phyloP scores from a whole-genome alignment of 2,888 invertebrate species.

The Rhagonycha lutea region DNA sequence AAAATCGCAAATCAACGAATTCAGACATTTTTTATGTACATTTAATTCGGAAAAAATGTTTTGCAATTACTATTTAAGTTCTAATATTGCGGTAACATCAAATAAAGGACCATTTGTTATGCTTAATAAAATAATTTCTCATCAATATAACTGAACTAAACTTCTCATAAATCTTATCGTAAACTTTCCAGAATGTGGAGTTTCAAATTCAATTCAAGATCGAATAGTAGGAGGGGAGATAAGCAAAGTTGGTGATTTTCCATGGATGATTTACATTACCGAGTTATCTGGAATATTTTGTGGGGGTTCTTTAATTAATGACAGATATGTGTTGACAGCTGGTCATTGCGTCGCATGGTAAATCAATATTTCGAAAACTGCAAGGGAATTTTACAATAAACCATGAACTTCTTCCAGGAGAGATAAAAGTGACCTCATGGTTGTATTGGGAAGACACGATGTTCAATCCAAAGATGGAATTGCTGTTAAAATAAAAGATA shows the following conservation, averaged over 20 bases:
- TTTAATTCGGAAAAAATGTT: too few relatives aligned
- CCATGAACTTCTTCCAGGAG: conserved; percentile 49
- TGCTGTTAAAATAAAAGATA: conserved; percentile 49
- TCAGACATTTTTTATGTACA: too few relatives aligned
- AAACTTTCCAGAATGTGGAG: conserved; percentile 46
- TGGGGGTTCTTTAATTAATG: conserved; percentile 61
- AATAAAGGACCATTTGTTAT: too few relatives aligned
- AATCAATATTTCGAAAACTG: neutral
- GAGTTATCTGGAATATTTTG: conserved; percentile 58
- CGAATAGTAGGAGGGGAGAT: conserved; percentile 62
- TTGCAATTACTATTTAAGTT: too few relatives aligned
- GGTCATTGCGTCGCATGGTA: conserved; percentile 65
- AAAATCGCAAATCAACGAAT: too few relatives aligned
- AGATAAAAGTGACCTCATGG: conserved; percentile 50
- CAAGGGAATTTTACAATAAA: neutral
- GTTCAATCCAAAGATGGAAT: conserved; percentile 46
- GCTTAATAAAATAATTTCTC: too few relatives aligned
- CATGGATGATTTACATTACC: conserved; percentile 61
- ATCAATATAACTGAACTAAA: too few relatives aligned
- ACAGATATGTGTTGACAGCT: conserved; percentile 60
- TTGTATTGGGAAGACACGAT: conserved; percentile 58
- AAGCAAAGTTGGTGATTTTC: conserved; percentile 58
- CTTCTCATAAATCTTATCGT: neutral
- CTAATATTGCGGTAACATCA: too few relatives aligned
- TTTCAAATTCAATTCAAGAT: conserved; percentile 36